Percentiles rank a stretch among this genome's conserved stretches.
These are phyloP conservation scores for Hedychridium roseum DNA, from an alignment of 2,888 invertebrate genomes.

Conservation along the genomic window DNA sequence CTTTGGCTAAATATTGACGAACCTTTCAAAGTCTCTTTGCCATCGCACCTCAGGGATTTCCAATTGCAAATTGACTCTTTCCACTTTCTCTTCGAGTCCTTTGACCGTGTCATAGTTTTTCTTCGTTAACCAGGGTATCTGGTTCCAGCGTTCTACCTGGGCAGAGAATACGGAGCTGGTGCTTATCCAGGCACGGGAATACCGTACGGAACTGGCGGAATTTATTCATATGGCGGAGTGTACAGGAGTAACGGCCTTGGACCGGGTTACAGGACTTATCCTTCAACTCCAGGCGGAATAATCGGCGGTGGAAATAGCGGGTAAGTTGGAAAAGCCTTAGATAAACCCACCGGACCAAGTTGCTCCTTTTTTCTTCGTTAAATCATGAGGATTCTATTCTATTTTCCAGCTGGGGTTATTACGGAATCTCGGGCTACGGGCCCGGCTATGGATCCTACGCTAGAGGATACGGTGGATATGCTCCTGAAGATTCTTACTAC, in stretches of 20 bases:
- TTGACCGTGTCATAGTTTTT: no score
- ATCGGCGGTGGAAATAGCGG: conserved; percentile 44
- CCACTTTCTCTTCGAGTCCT: no score
- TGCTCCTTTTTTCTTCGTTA: no score
- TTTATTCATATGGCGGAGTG: conserved; percentile 36
- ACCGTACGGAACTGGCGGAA: conserved; percentile 27
- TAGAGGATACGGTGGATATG: conserved; percentile 21
- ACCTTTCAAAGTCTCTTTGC: no score
- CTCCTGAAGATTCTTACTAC: no score
- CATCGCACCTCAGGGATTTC: no score
- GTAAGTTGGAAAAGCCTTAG: no score
- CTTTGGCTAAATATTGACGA: no score
- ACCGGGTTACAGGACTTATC: conserved; percentile 39
- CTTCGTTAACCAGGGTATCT: background rate
- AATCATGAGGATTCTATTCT: conserved; percentile 8
- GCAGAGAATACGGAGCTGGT: conserved; percentile 44
- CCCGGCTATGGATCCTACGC: conserved; percentile 6
- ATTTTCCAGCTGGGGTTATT: conserved; percentile 42
- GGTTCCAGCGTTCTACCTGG: conserved; percentile 41
- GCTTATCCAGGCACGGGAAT: conserved; percentile 31
- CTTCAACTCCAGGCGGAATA: conserved; percentile 34
- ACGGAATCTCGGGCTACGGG: conserved; percentile 25
- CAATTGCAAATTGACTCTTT: no score
- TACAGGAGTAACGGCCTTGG: conserved; percentile 35
- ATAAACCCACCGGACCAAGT: no score